A percentile compares a stretch with the other conserved stretches of the same genome.
Conservation (phyloP, 1,140 invertebrate species). For the Prorops nasuta region DNA sequence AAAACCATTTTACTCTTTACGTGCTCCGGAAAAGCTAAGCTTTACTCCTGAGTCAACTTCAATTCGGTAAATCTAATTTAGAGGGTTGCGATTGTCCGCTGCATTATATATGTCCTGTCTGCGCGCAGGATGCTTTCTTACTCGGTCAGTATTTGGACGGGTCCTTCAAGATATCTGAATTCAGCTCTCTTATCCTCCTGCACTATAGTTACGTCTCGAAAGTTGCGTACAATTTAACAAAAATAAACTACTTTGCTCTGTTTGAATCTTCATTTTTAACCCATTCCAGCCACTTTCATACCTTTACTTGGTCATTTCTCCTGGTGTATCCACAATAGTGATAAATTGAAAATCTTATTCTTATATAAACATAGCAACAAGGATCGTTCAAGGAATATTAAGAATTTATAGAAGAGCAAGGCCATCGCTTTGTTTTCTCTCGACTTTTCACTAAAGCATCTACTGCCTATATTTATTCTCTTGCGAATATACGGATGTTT, state of each 20-base stretch:
- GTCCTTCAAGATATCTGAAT: not conserved
- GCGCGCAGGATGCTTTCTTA: slow-evolving; percentile 6
- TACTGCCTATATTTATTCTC: slow-evolving; percentile 19
- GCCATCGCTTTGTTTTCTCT: slow-evolving; percentile 13
- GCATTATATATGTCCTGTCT: slow-evolving; percentile 40
- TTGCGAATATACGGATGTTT: slow-evolving; percentile 9
- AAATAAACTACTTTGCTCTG: not conserved
- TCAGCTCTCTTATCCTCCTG: too few relatives aligned
- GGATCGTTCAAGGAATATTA: too few relatives aligned
- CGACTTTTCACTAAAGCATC: slow-evolving; percentile 10
- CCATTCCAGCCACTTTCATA: not conserved
- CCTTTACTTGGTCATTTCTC: not conserved
- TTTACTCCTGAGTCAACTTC: slow-evolving; percentile 22
- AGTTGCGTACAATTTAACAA: too few relatives aligned
- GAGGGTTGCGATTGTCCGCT: slow-evolving; percentile 36
- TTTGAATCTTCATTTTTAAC: not conserved
- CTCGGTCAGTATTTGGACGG: slow-evolving; percentile 7
- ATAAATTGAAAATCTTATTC: too few relatives aligned
- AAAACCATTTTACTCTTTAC: not conserved
- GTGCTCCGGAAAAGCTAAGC: slow-evolving; percentile 19
- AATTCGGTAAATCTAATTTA: slow-evolving; percentile 37
- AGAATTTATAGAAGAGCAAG: too few relatives aligned
- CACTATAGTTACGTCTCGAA: too few relatives aligned
- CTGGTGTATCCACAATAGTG: too few relatives aligned
- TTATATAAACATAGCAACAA: too few relatives aligned